These are phyloP conservation scores for Vanacampus margaritifer DNA, from an alignment of 2,113 vertebrate genomes.

Conservation along the genomic window DNA sequence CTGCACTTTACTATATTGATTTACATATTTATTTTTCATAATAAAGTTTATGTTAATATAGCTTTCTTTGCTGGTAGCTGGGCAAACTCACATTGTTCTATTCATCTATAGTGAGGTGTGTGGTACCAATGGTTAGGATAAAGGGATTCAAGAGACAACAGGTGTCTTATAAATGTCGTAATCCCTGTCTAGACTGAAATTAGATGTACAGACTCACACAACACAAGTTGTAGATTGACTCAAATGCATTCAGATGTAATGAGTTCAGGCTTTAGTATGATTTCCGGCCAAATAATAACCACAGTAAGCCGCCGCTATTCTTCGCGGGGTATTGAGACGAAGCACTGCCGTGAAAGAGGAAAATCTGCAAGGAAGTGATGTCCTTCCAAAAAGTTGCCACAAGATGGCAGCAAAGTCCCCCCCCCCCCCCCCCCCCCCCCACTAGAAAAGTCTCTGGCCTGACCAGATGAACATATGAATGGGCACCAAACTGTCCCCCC, in stretches of 20 bases:
- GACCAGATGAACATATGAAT: no score
- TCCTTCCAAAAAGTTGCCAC: no score
- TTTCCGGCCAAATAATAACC: no score
- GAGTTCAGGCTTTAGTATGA: no score
- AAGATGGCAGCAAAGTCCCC: no score
- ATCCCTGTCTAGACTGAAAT: not conserved
- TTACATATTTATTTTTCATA: not conserved
- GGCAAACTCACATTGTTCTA: not conserved
- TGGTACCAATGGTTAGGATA: not conserved
- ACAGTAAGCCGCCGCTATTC: no score
- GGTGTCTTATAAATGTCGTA: not conserved
- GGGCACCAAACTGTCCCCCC: no score
- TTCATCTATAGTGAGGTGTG: not conserved
- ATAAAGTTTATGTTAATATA: not conserved
- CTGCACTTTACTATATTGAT: not conserved
- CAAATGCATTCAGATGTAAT: not conserved
- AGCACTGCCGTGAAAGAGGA: no score
- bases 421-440: no score
- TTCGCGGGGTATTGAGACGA: no score
- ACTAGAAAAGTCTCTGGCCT: no score
- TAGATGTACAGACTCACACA: not conserved
- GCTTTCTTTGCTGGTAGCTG: not conserved
- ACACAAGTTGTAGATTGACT: not conserved
- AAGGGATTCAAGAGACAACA: not conserved
- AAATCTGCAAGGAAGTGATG: no score